Evolutionary conservation across 2,113 vertebrate species (phyloP).

Genomic region (Orientallactaga bullata): DNA sequence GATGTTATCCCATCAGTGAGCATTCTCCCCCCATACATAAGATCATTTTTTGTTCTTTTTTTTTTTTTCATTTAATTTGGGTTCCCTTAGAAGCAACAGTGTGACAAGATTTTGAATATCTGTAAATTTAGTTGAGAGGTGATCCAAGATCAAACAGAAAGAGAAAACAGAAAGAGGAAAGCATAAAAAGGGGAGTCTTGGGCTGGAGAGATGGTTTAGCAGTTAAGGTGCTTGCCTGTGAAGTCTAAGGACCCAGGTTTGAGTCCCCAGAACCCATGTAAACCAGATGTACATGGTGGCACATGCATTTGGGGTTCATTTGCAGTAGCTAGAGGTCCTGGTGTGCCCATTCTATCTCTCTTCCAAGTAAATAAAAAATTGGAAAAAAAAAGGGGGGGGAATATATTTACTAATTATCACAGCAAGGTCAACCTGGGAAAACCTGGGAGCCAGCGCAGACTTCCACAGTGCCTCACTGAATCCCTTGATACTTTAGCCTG

Average conservation of each 20-base stretch:
- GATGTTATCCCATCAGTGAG: fast-evolving
- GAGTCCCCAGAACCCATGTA: no score
- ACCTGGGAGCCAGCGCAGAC: neutral
- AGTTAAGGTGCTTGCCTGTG: no score
- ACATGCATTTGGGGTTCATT: no score
- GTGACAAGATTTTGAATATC: neutral
- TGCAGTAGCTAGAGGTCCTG: no score
- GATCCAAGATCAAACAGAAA: neutral
- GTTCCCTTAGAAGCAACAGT: neutral
- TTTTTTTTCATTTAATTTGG: neutral
- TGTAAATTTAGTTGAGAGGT: neutral
- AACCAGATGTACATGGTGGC: no score
- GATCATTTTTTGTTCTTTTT: neutral
- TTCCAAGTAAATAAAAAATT: no score
- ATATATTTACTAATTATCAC: no score
- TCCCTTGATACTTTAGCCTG: neutral
- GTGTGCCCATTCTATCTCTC: no score
- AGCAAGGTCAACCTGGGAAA: neutral
- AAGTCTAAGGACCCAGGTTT: no score
- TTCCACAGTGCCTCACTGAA: neutral
- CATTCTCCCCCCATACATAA: neutral
- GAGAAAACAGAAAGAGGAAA: neutral
- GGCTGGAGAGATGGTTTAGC: neutral
- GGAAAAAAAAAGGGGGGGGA: no score
- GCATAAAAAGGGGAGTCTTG: neutral